These are phyloP conservation scores for Maccullochella peelii DNA, from an alignment of 2,113 vertebrate species.

Conservation along the genomic window DNA sequence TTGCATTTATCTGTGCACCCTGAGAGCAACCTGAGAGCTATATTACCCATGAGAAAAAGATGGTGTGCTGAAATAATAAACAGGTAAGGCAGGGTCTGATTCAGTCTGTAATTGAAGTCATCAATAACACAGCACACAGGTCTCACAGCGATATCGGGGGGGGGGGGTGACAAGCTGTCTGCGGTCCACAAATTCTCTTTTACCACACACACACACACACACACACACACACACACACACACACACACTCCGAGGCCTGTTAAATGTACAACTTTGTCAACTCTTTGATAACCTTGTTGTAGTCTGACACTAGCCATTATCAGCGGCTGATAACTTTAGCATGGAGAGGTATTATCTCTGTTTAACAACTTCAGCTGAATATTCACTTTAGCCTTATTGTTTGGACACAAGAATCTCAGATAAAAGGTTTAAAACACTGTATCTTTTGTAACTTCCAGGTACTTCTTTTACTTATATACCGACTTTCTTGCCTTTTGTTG, in stretches of 20 bases:
- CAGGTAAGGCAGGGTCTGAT: constrained; percentile 38
- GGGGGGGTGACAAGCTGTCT: constrained; percentile 43
- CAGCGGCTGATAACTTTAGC: neutral
- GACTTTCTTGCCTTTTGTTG: neutral
- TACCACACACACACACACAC: neutral
- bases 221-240: neutral
- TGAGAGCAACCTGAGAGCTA: constrained; percentile 18
- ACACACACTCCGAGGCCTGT: constrained; percentile 4
- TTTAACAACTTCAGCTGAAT: neutral
- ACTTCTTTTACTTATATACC: neutral
- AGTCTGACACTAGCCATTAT: neutral
- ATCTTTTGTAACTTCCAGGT: no score
- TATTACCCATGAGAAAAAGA: constrained; percentile 20
- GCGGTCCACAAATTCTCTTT: constrained; percentile 35
- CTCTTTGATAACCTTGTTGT: constrained; percentile 34
- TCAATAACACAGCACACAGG: constrained; percentile 68
- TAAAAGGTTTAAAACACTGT: neutral
- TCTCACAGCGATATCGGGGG: constrained; percentile 30
- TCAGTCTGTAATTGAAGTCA: constrained; percentile 69
- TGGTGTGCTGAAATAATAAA: constrained; percentile 35
- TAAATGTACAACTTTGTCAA: constrained; percentile 32
- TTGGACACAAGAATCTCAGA: neutral
- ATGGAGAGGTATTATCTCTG: neutral
- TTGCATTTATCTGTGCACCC: constrained; percentile 2
- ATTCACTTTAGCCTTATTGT: neutral